Conservation (phyloP, 2,797 vertebrate species). For the Notolepis coatsorum region DNA sequence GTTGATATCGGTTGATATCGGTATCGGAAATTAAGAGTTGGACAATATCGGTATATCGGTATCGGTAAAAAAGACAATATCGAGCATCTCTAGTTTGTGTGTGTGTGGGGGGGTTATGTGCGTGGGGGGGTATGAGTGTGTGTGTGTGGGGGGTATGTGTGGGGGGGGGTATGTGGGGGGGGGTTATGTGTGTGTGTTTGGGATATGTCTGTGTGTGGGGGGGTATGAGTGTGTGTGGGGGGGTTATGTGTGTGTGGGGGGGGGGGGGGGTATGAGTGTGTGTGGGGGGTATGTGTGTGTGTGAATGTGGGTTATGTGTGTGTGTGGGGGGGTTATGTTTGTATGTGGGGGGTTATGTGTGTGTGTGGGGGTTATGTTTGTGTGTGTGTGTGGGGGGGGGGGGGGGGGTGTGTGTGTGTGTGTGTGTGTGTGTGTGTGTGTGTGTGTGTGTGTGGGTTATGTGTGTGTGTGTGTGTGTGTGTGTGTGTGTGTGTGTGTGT, state of each 20-base stretch:
- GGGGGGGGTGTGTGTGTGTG: neutral
- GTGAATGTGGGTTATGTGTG: neutral
- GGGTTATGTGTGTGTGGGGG: neutral
- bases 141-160: neutral
- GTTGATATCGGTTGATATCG: too few species aligned
- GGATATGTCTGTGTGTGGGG: conserved; percentile 17
- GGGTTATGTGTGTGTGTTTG: conserved; percentile 25
- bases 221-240: neutral
- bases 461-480: conserved; percentile 48
- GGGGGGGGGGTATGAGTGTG: neutral
- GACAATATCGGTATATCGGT: too few species aligned
- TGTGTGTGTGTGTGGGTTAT: neutral
- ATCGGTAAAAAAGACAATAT: too few species aligned
- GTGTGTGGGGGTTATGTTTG: neutral
- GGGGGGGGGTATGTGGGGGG: too few species aligned
- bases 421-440: neutral
- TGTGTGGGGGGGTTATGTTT: too few species aligned
- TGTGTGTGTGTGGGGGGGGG: neutral
- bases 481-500: conserved; percentile 53
- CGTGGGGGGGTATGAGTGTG: neutral
- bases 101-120: conserved; percentile 41
- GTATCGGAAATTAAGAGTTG: too few species aligned
- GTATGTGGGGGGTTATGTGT: neutral
- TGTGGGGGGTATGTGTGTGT: too few species aligned
- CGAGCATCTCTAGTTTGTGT: too few species aligned